A percentile compares a stretch with the other conserved stretches of the same genome.
phyloP scores from a whole-genome alignment of 2,113 vertebrate genomes.

The Urocitellus parryii region DNA sequence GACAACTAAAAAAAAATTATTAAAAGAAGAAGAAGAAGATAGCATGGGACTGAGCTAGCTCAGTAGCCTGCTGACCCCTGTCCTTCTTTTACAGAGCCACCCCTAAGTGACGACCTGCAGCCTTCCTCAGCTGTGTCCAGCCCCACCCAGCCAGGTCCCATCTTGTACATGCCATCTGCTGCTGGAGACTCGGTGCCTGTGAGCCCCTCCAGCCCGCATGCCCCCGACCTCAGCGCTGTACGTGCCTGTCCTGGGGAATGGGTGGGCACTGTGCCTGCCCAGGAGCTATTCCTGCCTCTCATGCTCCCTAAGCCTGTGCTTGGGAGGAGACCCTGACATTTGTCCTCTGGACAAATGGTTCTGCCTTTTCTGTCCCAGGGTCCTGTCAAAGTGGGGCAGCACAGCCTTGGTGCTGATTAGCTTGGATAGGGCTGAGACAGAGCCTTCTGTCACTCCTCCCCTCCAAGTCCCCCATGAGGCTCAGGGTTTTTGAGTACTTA shows the following conservation, averaged over 20 bases:
- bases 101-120: slow-evolving; percentile 90
- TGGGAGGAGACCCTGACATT: neutral
- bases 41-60: neutral
- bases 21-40: neutral
- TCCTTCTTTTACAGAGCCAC: slow-evolving; percentile 87
- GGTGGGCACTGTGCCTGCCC: slow-evolving; percentile 28
- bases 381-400: neutral
- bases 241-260: slow-evolving; percentile 77
- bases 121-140: slow-evolving; percentile 91
- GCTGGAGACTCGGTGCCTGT: slow-evolving; percentile 90
- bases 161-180: slow-evolving; percentile 89
- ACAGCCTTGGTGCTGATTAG: neutral
- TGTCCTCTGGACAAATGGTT: neutral
- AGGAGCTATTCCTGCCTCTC: neutral
- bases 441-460: neutral
- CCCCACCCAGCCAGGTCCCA: slow-evolving; percentile 90
- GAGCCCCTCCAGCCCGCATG: slow-evolving; percentile 89
- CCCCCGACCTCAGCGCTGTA: slow-evolving; percentile 91
- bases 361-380: slow-evolving; percentile 6
- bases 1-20: no score
- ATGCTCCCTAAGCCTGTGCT: neutral
- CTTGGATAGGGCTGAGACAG: neutral
- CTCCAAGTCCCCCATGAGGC: neutral
- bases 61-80: neutral
- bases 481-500: neutral